phyloP scores from a whole-genome alignment of 2,888 invertebrate genomes.

The Phania funesta region DNA sequence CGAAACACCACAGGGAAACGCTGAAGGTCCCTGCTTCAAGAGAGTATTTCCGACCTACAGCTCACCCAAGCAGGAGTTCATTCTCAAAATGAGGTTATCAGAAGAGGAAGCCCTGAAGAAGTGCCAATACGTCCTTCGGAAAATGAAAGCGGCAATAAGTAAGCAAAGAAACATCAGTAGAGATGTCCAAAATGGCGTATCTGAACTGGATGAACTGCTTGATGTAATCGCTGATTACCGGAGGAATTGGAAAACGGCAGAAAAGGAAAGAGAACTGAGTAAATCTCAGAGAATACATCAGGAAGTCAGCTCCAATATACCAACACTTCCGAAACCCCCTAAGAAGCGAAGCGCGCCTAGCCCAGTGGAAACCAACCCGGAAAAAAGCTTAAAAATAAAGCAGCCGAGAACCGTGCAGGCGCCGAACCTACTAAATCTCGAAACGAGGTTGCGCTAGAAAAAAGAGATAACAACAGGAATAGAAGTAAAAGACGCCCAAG shows the following conservation, averaged over 20 bases:
- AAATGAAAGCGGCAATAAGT: background rate
- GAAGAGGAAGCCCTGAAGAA: background rate
- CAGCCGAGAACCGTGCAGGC: background rate
- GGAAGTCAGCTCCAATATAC: no score
- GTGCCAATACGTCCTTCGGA: background rate
- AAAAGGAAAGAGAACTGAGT: background rate
- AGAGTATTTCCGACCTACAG: background rate
- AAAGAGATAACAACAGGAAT: background rate
- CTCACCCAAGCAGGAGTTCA: background rate
- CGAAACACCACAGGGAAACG: background rate
- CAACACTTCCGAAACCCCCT: background rate
- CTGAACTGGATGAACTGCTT: conserved; percentile 10
- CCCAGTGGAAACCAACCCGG: background rate
- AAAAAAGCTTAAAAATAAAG: background rate
- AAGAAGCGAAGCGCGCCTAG: conserved; percentile 13
- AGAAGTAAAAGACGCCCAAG: no score
- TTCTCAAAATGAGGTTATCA: background rate
- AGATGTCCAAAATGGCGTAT: conserved; percentile 17
- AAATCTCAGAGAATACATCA: no score
- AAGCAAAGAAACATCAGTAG: conserved; percentile 16
- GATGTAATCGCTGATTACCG: no score
- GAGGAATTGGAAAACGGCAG: conserved; percentile 14
- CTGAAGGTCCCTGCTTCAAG: background rate
- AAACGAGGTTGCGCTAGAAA: background rate
- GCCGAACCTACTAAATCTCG: no score